Conservation (phyloP, 2,113 vertebrate species). For the Oryctolagus cuniculus region mOryCun1.1 NC_091442.1:4959001-4959500, state of each 20-base stretch:
- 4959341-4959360: too few relatives aligned
- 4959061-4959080: rapidly evolving
- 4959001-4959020: background rate
- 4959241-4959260: background rate
- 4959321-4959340: background rate
- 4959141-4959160: background rate
- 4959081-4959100: background rate
- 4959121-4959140: rapidly evolving
- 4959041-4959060: background rate
- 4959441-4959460: background rate
- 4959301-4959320: background rate
- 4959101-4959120: background rate
- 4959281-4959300: background rate
- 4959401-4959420: background rate
- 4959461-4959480: background rate
- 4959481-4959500: background rate
- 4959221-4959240: rapidly evolving
- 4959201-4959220: rapidly evolving
- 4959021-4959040: background rate
- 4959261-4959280: too few relatives aligned
- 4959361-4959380: rapidly evolving
- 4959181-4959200: too few relatives aligned
- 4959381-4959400: background rate
- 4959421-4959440: background rate
- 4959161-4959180: background rate